Base-by-base conservation (phyloP, 2,113 vertebrate species). In the Synodontis membranacea region DNA sequence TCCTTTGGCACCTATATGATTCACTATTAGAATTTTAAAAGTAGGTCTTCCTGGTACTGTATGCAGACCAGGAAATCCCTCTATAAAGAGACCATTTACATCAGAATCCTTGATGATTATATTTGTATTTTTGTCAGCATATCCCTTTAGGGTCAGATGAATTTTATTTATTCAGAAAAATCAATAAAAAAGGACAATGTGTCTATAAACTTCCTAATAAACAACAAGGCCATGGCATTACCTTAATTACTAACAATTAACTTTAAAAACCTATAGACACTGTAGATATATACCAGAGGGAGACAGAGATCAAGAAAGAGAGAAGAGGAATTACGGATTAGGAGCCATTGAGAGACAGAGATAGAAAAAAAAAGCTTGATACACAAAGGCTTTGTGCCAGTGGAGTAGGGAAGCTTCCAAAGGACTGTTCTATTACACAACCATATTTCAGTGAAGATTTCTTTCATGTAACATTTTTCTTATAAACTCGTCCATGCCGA, bases 401-500 rank as follows among this genome's bases (percentile, higher is more conserved):
- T 58, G 34, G 81, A 80, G 84, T 52, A 58, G 28, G 46, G 25
- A 31, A 60, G 85, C 84, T 82, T 87, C 54, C 48, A 81, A 89
- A 75, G 87, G 85, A 88, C 75, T 81, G 8, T 56, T 84, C 76
- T 60, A 89, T 90, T 90, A 86, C 75, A 48, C 78, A 86, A 86
- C 62, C 46, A 79, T 86, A 58, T 83, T 94, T 93, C 92, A 91
- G 93, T 92, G 89, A 85, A 81, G 23, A 87, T 86, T 87, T 91
- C 91, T 93, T 94, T 93, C 89, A 93, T 94, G 88, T 84, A 82
- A 80, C 75, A 86, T 70, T 87, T 81, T 28, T 84, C 81, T 86
- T 80, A 23, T 68, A 60, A 84, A n/a, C 79, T 74, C 87, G 84
- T 84, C 72, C 86, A 92, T 88, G 81, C 64, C 76, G 52, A 54